Conservation (phyloP, 2,888 invertebrate genomes). For the Osedax frankpressi region DNA sequence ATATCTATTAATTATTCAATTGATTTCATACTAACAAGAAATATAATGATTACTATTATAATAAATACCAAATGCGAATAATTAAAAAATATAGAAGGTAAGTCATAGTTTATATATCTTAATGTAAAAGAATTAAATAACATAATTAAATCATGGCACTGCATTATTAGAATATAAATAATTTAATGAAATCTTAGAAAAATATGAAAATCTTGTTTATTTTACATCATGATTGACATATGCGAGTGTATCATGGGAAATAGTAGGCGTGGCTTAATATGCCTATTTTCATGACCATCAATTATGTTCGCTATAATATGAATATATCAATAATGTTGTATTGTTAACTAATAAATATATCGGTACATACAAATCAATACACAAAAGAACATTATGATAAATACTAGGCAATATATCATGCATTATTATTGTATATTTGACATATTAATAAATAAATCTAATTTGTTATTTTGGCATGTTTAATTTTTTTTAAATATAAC, state of each 20-base stretch:
- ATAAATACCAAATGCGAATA: neutral
- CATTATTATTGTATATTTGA: too few species aligned
- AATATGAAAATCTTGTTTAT: neutral
- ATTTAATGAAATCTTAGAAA: neutral
- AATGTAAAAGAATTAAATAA: neutral
- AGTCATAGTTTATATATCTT: neutral
- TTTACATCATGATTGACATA: neutral
- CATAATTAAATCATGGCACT: neutral
- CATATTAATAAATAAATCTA: too few species aligned
- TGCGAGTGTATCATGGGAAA: neutral
- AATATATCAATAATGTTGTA: too few species aligned
- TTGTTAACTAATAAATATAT: too few species aligned
- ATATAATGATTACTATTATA: neutral
- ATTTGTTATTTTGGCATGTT: too few species aligned
- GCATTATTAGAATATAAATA: neutral
- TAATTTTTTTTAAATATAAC: too few species aligned
- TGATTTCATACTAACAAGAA: neutral
- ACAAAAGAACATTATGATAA: too few species aligned
- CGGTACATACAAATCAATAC: too few species aligned
- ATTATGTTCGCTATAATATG: too few species aligned
- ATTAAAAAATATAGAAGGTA: neutral
- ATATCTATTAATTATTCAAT: too few species aligned
- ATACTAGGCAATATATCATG: too few species aligned
- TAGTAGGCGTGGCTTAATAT: neutral
- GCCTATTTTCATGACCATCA: too few species aligned